Evolutionary conservation across 1,140 invertebrate genomes (phyloP).

Genomic region (Ptiloglossa arizonensis): DNA sequence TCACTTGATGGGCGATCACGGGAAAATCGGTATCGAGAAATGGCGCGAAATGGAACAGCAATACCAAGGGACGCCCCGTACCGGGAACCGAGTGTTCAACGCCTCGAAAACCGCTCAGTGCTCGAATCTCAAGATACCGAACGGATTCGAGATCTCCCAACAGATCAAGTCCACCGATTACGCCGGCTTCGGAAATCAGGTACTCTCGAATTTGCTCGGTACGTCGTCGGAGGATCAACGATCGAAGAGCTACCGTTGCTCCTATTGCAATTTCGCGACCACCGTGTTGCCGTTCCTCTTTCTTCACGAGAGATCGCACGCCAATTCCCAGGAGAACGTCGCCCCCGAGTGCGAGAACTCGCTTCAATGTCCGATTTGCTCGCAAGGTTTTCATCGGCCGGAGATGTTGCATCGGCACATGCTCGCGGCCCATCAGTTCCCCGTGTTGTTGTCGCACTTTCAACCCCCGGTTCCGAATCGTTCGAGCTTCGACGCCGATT

Average conservation of each 20-base stretch:
- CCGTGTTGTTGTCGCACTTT: slow-evolving; percentile 81
- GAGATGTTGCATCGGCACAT: slow-evolving; percentile 85
- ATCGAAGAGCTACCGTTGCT: slow-evolving; percentile 91
- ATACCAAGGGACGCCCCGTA: slow-evolving; percentile 75
- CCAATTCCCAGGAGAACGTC: slow-evolving; percentile 75
- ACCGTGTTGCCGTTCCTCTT: slow-evolving; percentile 93
- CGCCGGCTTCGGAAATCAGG: slow-evolving; percentile 80
- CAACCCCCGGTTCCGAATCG: slow-evolving; percentile 66
- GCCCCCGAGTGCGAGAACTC: slow-evolving; percentile 63
- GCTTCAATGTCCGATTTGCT: slow-evolving; percentile 85
- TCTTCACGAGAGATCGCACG: slow-evolving; percentile 93
- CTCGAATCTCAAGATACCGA: slow-evolving; percentile 85
- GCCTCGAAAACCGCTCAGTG: slow-evolving; percentile 70
- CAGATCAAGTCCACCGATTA: slow-evolving; percentile 71
- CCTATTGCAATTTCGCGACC: slow-evolving; percentile 94
- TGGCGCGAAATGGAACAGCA: slow-evolving; percentile 86
- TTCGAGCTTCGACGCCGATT: slow-evolving; percentile 53
- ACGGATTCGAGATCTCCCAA: slow-evolving; percentile 79
- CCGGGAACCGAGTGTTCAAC: slow-evolving; percentile 24
- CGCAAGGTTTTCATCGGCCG: slow-evolving; percentile 82
- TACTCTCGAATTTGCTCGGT: slow-evolving; percentile 84
- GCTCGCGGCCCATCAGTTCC: slow-evolving; percentile 83
- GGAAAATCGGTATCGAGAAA: slow-evolving; percentile 87
- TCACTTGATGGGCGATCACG: slow-evolving; percentile 94
- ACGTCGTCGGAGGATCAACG: slow-evolving; percentile 80